These are phyloP conservation scores for Drosophila pandora DNA, from an alignment of 1,140 invertebrate species.

Conservation along the genomic window DNA sequence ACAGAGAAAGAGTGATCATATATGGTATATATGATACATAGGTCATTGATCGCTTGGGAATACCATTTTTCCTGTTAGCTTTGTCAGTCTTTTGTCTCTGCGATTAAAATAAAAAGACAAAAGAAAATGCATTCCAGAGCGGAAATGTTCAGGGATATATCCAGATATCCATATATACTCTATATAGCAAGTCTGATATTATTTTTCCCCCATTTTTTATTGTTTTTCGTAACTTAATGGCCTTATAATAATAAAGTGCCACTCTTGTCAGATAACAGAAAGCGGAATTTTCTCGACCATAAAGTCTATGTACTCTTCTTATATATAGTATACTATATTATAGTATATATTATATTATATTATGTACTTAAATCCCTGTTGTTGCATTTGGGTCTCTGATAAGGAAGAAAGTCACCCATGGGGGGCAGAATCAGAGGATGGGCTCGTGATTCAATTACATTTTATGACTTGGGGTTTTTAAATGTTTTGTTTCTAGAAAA, in stretches of 20 bases:
- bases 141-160: slow-evolving; percentile 27
- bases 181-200: background rate
- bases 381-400: slow-evolving; percentile 49
- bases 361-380: slow-evolving; percentile 23
- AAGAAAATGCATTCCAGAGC: slow-evolving; percentile 3
- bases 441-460: background rate
- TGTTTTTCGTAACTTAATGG: slow-evolving; percentile 11
- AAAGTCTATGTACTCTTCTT: background rate
- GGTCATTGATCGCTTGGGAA: slow-evolving; percentile 22
- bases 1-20: background rate
- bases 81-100: slow-evolving; percentile 8
- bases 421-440: background rate
- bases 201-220: slow-evolving; percentile 5
- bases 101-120: slow-evolving; percentile 18
- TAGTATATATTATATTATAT: background rate
- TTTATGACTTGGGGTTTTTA: too few species aligned
- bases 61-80: slow-evolving; percentile 29
- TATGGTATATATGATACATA: too few species aligned
- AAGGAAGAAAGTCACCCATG: background rate
- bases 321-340: background rate
- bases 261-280: slow-evolving; percentile 20
- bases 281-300: slow-evolving; percentile 28
- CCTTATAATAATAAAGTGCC: slow-evolving; percentile 3
- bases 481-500: too few species aligned
- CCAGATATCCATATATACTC: background rate